Percentiles rank a stretch among this genome's conserved stretches.
Evolutionary conservation across 2,888 invertebrate species (phyloP).

Genomic region (Tillus elongatus): DNA sequence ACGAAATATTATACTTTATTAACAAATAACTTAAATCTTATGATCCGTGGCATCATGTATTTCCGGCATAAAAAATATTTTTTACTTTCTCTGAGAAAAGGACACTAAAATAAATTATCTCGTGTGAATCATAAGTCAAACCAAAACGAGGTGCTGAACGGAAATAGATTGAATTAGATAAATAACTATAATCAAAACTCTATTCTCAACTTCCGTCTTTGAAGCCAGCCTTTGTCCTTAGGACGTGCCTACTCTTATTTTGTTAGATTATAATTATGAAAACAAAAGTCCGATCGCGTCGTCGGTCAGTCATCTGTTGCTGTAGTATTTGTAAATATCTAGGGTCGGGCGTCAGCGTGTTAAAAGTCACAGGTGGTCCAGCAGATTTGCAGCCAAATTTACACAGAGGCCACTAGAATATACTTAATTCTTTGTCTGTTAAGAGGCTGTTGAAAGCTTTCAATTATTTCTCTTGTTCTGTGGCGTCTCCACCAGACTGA

Average conservation of each 20-base stretch:
- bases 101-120: too few relatives aligned
- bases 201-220: slow-evolving; percentile 9
- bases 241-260: slow-evolving; percentile 26
- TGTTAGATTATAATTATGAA: slow-evolving; percentile 27
- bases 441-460: slow-evolving; percentile 7
- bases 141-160: slow-evolving; percentile 20
- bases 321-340: neutral
- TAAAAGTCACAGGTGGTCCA: neutral
- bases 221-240: slow-evolving; percentile 16
- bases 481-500: slow-evolving; percentile 10
- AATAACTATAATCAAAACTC: slow-evolving; percentile 24
- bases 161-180: slow-evolving; percentile 20
- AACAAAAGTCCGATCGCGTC: slow-evolving; percentile 20
- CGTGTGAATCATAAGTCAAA: too few relatives aligned
- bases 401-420: too few relatives aligned
- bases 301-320: slow-evolving; percentile 13
- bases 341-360: neutral
- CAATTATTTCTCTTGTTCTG: slow-evolving; percentile 9
- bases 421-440: neutral
- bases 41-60: too few relatives aligned
- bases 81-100: too few relatives aligned
- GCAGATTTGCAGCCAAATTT: slow-evolving; percentile 4
- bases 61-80: too few relatives aligned
- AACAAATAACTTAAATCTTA: too few relatives aligned
- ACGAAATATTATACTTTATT: too few relatives aligned